Percentiles rank a stretch among this genome's conserved stretches.
Conservation (phyloP, 2,113 vertebrate genomes). For the Aramus guarauna region DNA sequence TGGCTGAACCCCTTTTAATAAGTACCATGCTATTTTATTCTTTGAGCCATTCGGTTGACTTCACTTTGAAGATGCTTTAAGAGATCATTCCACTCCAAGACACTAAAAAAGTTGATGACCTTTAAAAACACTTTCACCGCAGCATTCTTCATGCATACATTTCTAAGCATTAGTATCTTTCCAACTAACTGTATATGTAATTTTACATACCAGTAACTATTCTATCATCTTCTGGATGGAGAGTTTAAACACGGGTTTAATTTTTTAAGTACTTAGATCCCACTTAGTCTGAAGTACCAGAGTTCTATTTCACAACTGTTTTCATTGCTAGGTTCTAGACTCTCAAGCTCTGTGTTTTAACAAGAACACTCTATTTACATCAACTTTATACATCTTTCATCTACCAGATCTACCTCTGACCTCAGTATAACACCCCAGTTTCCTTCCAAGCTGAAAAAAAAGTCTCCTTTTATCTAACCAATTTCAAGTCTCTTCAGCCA, state of each 20-base stretch:
- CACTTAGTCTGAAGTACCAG: background rate
- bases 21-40: background rate
- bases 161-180: background rate
- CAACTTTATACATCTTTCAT: background rate
- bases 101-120: background rate
- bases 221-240: background rate
- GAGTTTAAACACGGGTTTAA: background rate
- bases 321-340: background rate
- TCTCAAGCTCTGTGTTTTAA: background rate
- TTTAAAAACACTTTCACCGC: background rate
- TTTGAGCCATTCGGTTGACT: background rate
- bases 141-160: background rate
- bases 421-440: background rate
- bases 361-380: background rate
- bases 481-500: constrained; percentile 1
- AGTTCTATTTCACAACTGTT: background rate
- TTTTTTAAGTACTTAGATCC: background rate
- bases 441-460: background rate
- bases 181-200: background rate
- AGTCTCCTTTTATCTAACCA: background rate
- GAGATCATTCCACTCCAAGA: background rate
- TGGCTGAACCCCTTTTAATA: background rate
- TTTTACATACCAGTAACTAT: background rate
- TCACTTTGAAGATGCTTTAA: background rate
- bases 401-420: background rate